Percentiles rank a stretch among this genome's conserved stretches.
Evolutionary conservation across 1,140 invertebrate genomes (phyloP).

Genomic region (Melanaphis sacchari): DNA sequence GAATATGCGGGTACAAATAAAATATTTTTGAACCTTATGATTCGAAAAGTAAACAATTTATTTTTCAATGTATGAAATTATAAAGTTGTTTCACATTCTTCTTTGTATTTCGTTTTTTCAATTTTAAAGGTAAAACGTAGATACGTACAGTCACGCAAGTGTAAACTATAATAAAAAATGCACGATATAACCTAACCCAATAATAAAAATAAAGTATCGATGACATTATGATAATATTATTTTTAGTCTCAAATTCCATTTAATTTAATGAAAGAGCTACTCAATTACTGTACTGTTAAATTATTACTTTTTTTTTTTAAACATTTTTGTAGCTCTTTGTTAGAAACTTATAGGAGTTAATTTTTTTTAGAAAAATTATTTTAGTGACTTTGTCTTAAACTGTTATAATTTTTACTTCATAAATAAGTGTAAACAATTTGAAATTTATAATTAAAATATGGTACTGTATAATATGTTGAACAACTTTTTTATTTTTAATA

Average conservation of each 20-base stretch:
- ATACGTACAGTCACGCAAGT: background rate
- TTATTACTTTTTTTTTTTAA: background rate
- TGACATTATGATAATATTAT: background rate
- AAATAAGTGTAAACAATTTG: background rate
- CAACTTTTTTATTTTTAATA: background rate
- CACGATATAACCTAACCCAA: background rate
- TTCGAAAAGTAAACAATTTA: background rate
- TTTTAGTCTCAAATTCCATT: background rate
- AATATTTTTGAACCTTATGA: background rate
- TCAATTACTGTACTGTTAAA: background rate
- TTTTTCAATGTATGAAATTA: conserved; percentile 4
- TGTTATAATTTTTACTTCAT: background rate
- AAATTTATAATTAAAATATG: background rate
- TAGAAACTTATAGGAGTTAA: background rate
- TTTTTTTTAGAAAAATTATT: background rate
- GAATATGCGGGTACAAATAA: background rate
- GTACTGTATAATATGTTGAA: background rate
- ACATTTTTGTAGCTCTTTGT: background rate
- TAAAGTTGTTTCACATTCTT: background rate
- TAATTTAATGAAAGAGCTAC: background rate
- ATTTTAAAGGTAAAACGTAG: background rate
- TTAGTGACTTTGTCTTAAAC: too few relatives aligned
- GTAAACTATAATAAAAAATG: background rate
- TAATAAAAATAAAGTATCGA: background rate
- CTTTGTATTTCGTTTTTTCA: background rate